Conservation (phyloP, 2,113 vertebrate genomes). For the Beaufortia kweichowensis region DNA sequence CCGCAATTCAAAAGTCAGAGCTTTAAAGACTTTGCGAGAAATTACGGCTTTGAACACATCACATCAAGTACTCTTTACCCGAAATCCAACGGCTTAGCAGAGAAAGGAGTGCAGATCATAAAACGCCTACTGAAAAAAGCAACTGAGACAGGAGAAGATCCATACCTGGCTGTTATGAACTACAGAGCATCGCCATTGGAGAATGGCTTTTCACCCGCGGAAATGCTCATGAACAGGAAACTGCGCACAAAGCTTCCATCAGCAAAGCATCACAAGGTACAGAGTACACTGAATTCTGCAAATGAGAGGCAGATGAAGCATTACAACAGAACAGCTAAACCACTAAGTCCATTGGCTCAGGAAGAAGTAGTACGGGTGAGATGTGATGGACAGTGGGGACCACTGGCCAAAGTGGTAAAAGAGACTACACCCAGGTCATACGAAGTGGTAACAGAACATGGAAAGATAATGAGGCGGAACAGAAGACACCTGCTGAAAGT, state of each 20-base stretch:
- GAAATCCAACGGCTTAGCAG: conserved; percentile 33
- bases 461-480: conserved; percentile 36
- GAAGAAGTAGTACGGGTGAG: conserved; percentile 24
- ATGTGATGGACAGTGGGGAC: conserved; percentile 45
- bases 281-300: background rate
- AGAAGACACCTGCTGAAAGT: conserved; percentile 14
- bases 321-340: conserved; percentile 36
- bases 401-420: conserved; percentile 5
- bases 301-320: background rate
- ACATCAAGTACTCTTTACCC: conserved; percentile 36
- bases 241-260: conserved; percentile 9
- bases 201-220: conserved; percentile 24
- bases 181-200: conserved; percentile 39
- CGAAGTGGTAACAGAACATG: conserved; percentile 40
- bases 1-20: conserved; percentile 19
- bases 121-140: conserved; percentile 39
- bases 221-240: conserved; percentile 44
- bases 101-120: conserved; percentile 41
- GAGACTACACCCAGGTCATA: conserved; percentile 37
- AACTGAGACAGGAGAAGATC: background rate
- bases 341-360: conserved; percentile 18
- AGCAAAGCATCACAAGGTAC: background rate
- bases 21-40: conserved; percentile 23
- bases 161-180: conserved; percentile 33
- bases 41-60: conserved; percentile 32